Evolutionary conservation across 2,888 invertebrate species (phyloP), one percentile per base, ranked within the genome.

Genomic region (Melipona beecheii): DNA sequence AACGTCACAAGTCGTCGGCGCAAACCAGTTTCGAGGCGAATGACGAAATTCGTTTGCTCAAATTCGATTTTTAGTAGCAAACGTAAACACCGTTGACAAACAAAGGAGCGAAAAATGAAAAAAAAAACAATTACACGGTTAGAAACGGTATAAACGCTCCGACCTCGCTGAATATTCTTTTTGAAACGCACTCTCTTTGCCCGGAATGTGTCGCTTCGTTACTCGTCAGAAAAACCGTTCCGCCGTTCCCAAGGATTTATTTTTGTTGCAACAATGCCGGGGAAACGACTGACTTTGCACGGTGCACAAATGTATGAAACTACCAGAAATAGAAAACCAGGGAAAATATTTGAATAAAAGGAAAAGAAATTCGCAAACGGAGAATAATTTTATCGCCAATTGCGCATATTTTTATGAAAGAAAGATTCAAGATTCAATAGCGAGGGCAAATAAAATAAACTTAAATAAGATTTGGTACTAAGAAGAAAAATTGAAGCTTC

Each of bases 61-160:
- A 68, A 68, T 52, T 72, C 60, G 60, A 60, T 72, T 72, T 72
- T 27, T 72, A 49, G 15, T 17, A 19, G 21, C 60, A 21, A 31
- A 2, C 60, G 24, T 49, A 60, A 60, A 60, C 60, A 9, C 4
- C 49, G 21, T 72, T 60, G 60, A 27, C 60, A 60, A 31, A 15
- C 21, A 72, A 72, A 72, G 58, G 1, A 43, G 2, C n/a, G 43
- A 19, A 71, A 58, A 71, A 58, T 54, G 27, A 27, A 27, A 70
- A 56, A 66, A 43, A 9, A 43, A 43, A 43, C 11, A 9, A 43
- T 43, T 43, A 43, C 43, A 43, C 24, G 27, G 5, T 68, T 27
- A 50, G 19, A 52, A 52, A 21, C 21, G 19, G n/a, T 52, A 27
- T 49, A 68, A 52, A 68, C 27, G 3, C 17, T 68, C 21, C 19